Base-by-base conservation (phyloP, 2,113 vertebrate species). In the Cyprinodon brontotheroides region DNA sequence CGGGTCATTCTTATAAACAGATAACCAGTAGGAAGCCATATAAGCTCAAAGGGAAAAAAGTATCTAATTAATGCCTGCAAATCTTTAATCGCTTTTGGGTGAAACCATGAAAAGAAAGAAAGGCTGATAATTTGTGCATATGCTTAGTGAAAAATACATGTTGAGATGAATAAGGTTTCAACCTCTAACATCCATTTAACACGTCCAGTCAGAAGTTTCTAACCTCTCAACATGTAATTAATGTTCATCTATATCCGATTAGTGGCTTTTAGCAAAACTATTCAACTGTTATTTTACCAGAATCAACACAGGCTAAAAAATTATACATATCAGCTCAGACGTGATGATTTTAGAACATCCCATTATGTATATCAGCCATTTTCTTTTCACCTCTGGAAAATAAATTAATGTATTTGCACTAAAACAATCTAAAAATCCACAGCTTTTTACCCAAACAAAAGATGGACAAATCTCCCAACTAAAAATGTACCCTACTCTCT, bases 1-100 rank as follows among this genome's bases (percentile, higher is more conserved):
- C 15, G 15, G 64, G 48, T 43, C 74, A 76, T 57, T 69, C 47
- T 62, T 69, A 38, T 53, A 39, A 76, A 76, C 20, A 20, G 39
- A 48, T 15, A 57, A 22, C 22, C 41, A 70, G 75, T 45, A 50
- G 43, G 61, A 72, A 13, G 70, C 15, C 50, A 45, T 14, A 3
- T 14, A 13, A 0, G 15, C 37, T 57, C 8, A 38, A 7, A 14
- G 11, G 13, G 8, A 10, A 62, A 65, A 17, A 40, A 41, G 14
- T 43, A 12, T 65, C 17, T 64, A 17, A 61, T 63, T 37, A 72
- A 63, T 48, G 15, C 15, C 45, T 36, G n/a, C 6, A 6, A 63
- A 63, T 45, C 22, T 72, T 72, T 15, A 36, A 43, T 40, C 41
- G 47, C 41, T 62, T 13, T 63, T 22, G 29, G 36, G n/a, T 0